Base-by-base conservation (phyloP, 2,888 invertebrate species). In the Dicroscelio sp. region DNA sequence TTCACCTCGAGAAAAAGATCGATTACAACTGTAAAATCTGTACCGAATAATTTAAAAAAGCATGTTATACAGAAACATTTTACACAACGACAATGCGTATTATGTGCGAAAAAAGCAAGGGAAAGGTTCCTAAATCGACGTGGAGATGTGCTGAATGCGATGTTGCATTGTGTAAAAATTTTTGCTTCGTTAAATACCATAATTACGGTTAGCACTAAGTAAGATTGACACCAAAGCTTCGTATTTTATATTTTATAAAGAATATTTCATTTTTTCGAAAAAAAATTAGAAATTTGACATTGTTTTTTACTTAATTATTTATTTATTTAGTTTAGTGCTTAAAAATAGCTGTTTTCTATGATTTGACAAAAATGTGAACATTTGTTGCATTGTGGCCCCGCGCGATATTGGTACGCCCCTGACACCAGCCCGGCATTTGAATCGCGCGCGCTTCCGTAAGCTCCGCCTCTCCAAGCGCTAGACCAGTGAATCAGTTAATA, bases 1-100 rank as follows among this genome's bases (percentile, higher is more conserved):
- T 78, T 78, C 38, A 63, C 73, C 14, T 83, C 76, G 25, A 48
- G 69, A 35, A 80, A 58, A 12, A 35, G 6, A 35, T 20, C 33
- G 20, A 10, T 23, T 12, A 38, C 14, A 38, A 38, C 43, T 12
- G 43, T 20, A 27, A 27, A 27, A 58, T 12, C 23, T 58, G 27
- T 27, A 25, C 58, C 48, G 17, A 17, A 52, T 17, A 52, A 52
- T 52, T 52, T n/a, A 4, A n/a, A 52, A n/a, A n/a, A n/a, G n/a
- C n/a, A n/a, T n/a, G n/a, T n/a, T n/a, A 52, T 27, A 58, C 25
- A 27, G 23, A 58, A 58, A 17, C 2, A 65, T 31, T 31, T 10
- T 10, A 48, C 17, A 20, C 38, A 38, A 38, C 12, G 38, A 48
- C 12, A n/a, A 48, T 48, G 48, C 48, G 48, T 48, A 48, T 48